Evolutionary conservation across 1,140 invertebrate genomes (phyloP).

Genomic region (Philaenus spumarius): DNA sequence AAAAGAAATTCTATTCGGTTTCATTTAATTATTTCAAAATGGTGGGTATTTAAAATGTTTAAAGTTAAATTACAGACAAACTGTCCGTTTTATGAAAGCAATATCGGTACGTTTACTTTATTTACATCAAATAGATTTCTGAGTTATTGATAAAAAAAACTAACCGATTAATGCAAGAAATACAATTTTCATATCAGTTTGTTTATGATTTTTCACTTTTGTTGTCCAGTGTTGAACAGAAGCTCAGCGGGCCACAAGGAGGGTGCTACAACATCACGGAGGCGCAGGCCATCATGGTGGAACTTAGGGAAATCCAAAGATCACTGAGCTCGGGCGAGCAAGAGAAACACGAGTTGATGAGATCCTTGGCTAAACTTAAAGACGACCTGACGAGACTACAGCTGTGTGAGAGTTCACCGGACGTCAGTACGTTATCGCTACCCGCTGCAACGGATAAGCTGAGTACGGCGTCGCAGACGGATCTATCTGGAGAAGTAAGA

Average conservation of each 20-base stretch:
- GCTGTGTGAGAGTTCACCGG: slow-evolving; percentile 70
- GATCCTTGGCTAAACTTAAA: slow-evolving; percentile 84
- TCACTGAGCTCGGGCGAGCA: slow-evolving; percentile 84
- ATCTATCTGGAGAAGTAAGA: slow-evolving; percentile 79
- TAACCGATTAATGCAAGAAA: no score
- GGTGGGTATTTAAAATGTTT: no score
- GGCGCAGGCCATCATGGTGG: slow-evolving; percentile 89
- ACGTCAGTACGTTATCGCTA: slow-evolving; percentile 71
- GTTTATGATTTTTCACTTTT: neutral
- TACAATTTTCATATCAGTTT: no score
- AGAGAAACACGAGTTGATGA: slow-evolving; percentile 90
- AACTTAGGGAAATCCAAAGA: slow-evolving; percentile 87
- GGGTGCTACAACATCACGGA: slow-evolving; percentile 88
- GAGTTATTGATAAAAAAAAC: no score
- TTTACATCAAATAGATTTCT: neutral
- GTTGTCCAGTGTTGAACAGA: slow-evolving; percentile 76
- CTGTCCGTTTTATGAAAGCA: no score
- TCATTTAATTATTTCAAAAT: no score
- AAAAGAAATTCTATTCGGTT: no score
- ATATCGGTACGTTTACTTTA: no score
- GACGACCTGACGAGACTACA: slow-evolving; percentile 85
- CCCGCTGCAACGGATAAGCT: slow-evolving; percentile 64
- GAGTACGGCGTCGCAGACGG: slow-evolving; percentile 90
- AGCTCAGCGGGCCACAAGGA: slow-evolving; percentile 71
- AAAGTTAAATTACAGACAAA: no score